phyloP scores from a whole-genome alignment of 2,113 vertebrate species.

The Sterna hirundo region DNA sequence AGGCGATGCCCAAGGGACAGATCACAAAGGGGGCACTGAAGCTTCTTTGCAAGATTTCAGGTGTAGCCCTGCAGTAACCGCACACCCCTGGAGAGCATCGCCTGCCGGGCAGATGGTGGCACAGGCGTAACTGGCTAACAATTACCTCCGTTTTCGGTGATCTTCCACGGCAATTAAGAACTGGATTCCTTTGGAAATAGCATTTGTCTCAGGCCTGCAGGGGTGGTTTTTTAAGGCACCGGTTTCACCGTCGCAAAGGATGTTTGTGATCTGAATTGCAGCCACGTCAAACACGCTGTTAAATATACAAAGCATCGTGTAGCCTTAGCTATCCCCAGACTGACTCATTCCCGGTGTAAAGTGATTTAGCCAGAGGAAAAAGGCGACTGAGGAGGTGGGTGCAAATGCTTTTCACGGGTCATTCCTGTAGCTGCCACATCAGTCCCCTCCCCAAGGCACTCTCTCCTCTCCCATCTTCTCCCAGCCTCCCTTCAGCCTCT shows the following conservation, averaged over 20 bases:
- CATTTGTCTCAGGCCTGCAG: background rate
- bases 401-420: background rate
- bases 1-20: background rate
- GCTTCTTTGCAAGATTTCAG: background rate
- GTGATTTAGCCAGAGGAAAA: background rate
- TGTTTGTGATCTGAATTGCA: constrained; percentile 6
- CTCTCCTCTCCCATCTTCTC: background rate
- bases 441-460: background rate
- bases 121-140: background rate
- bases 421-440: background rate
- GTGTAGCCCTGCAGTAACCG: background rate
- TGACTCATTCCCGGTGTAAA: background rate
- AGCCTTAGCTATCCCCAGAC: background rate
- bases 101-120: background rate
- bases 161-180: background rate
- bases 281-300: background rate
- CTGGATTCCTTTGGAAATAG: background rate
- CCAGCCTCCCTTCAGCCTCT: background rate
- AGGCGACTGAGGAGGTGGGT: background rate
- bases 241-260: background rate
- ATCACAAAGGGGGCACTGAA: background rate
- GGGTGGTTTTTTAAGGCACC: background rate
- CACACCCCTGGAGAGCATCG: background rate
- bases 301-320: background rate
- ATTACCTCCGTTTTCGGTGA: background rate